A percentile compares a stretch with the other conserved stretches of the same genome.
Conservation (phyloP, 2,888 invertebrate species). For the Watsonalla binaria region DNA sequence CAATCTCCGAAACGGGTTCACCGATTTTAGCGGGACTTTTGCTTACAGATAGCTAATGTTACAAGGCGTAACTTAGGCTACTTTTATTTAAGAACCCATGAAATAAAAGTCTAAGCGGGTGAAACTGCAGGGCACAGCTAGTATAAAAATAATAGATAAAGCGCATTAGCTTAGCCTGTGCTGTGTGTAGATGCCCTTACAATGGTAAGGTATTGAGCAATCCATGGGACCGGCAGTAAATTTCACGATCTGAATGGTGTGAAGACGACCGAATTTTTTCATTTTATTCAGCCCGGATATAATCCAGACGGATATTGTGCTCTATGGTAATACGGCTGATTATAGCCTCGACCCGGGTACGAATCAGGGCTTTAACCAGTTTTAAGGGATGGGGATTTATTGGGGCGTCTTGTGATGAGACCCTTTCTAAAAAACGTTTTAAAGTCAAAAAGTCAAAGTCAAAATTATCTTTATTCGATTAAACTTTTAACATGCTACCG, state of each 20-base stretch:
- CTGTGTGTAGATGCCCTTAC: conserved; percentile 6
- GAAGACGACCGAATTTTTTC: conserved; percentile 23
- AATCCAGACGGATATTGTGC: conserved; percentile 22
- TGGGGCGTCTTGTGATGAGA: background rate
- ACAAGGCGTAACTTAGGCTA: no score
- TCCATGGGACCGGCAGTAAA: conserved; percentile 45
- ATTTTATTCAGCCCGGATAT: conserved; percentile 33
- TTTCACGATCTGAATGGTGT: conserved; percentile 31
- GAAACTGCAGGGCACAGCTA: no score
- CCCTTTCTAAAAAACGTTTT: no score
- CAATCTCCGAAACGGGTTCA: no score
- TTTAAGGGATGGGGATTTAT: background rate
- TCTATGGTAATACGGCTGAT: conserved; percentile 13
- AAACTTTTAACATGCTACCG: no score
- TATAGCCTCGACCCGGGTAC: conserved; percentile 1
- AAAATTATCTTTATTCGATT: no score
- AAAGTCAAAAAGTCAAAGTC: no score
- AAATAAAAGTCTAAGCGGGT: no score
- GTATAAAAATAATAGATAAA: no score
- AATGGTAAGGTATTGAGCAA: conserved; percentile 41
- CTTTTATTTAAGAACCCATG: no score
- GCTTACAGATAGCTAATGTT: no score
- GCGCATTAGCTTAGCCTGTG: background rate
- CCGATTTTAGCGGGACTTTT: no score
- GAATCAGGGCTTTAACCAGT: background rate